Evolutionary conservation across 2,113 vertebrate species (phyloP).

Genomic region (Puffinus mauretanicus): DNA sequence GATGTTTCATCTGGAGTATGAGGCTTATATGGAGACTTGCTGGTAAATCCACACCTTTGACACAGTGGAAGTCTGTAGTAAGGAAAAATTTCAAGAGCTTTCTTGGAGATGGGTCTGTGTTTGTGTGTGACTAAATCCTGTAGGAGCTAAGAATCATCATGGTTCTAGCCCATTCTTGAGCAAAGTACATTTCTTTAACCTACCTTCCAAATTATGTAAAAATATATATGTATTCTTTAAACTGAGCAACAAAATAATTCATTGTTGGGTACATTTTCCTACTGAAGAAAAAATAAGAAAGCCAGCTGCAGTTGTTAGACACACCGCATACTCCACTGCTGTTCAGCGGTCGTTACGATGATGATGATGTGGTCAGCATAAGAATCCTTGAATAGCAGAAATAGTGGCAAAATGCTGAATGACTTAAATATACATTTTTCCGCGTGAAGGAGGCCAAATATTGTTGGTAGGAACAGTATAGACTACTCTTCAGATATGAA

Average conservation of each 20-base stretch:
- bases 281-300: background rate
- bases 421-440: background rate
- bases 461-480: background rate
- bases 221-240: too few relatives aligned
- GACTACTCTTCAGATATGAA: background rate
- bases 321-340: background rate
- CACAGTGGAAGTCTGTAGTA: background rate
- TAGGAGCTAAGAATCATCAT: background rate
- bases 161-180: fast-evolving
- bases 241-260: background rate
- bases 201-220: background rate
- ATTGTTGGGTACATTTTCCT: background rate
- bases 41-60: background rate
- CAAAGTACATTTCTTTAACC: background rate
- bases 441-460: fast-evolving
- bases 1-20: fast-evolving
- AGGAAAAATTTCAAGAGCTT: background rate
- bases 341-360: background rate
- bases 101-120: background rate
- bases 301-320: background rate
- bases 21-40: background rate
- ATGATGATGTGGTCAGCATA: background rate
- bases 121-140: background rate
- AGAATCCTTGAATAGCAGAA: background rate
- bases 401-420: background rate